A percentile compares a stretch with the other conserved stretches of the same genome.
phyloP scores from a whole-genome alignment of 1,140 invertebrate species.

The Brachionus rotundiformis region DNA sequence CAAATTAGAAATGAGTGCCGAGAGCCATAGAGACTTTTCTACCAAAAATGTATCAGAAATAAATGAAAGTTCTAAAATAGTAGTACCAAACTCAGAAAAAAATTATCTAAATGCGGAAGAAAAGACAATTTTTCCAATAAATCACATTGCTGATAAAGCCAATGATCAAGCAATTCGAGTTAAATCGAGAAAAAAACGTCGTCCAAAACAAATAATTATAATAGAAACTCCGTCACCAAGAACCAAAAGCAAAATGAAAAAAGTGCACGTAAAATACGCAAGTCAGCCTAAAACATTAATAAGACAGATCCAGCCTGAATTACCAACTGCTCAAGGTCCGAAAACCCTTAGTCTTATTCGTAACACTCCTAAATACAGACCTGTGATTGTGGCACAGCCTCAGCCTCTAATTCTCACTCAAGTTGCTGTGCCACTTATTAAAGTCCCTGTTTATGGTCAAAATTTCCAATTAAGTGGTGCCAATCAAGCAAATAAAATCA shows the following conservation, averaged over 20 bases:
- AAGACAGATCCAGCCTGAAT: background rate
- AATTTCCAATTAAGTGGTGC: background rate
- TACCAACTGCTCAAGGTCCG: background rate
- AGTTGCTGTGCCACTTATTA: background rate
- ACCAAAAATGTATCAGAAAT: background rate
- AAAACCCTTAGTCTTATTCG: background rate
- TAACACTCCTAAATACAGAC: background rate
- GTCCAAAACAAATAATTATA: background rate
- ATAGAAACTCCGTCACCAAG: background rate
- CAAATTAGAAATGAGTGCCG: slow-evolving; percentile 2
- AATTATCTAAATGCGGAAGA: background rate
- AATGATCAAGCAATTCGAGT: background rate
- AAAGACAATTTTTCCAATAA: background rate
- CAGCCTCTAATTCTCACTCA: background rate
- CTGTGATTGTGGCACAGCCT: background rate
- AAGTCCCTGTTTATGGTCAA: background rate
- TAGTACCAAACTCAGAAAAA: background rate
- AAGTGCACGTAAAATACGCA: background rate
- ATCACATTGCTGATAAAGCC: background rate
- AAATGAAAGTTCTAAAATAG: background rate
- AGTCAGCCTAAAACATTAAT: background rate
- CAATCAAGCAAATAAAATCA: background rate
- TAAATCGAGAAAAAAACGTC: background rate
- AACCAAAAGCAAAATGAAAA: background rate
- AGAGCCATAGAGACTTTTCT: background rate